These are phyloP conservation scores for Branchipolynoe longqiensis DNA, from an alignment of 2,888 invertebrate genomes.

Conservation along the genomic window DNA sequence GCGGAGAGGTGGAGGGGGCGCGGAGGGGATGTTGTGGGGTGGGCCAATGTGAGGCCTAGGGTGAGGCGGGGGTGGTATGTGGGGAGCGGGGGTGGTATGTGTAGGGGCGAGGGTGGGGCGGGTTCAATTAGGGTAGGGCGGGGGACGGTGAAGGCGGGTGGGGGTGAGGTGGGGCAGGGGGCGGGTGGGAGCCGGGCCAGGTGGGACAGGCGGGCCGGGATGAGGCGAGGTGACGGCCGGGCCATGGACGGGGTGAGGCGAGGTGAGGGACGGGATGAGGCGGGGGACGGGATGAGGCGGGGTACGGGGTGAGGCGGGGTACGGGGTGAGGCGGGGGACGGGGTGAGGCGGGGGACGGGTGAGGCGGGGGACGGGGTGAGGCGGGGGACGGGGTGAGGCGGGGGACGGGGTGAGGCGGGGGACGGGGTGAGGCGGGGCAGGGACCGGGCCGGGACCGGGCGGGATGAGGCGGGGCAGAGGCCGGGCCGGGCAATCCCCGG, in stretches of 20 bases:
- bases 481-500: background rate
- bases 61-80: too few species aligned
- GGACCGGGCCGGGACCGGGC: background rate
- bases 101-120: background rate
- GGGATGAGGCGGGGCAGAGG: background rate
- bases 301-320: background rate
- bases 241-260: background rate
- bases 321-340: background rate
- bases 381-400: background rate
- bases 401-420: background rate
- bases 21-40: too few species aligned
- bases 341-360: background rate
- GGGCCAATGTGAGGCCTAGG: too few species aligned
- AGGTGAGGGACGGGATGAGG: background rate
- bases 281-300: background rate
- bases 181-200: background rate
- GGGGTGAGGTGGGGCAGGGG: background rate
- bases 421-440: background rate
- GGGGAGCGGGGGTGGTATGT: background rate
- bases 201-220: background rate
- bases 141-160: background rate
- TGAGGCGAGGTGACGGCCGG: background rate
- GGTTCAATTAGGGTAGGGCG: background rate
- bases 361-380: background rate
- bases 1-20: background rate